A percentile compares a stretch with the other conserved stretches of the same genome.
Conservation (phyloP, 1,140 invertebrate species). For the Temnothorax curvispinosus region DNA sequence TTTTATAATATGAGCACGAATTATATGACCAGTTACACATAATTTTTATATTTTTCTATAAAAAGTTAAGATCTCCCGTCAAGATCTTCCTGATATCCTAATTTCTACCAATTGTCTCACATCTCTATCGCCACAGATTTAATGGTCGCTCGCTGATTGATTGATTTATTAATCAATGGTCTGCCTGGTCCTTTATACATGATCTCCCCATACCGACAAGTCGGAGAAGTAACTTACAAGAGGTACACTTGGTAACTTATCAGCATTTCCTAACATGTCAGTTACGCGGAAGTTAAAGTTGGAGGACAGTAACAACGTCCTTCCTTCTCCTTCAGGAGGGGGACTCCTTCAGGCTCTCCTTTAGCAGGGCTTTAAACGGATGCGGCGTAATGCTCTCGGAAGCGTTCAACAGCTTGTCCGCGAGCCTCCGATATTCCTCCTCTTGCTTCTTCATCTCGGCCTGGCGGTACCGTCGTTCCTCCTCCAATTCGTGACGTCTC, state of each 20-base stretch:
- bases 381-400: conserved; percentile 70
- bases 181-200: neutral
- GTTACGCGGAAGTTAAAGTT: conserved; percentile 27
- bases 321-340: conserved; percentile 59
- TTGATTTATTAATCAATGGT: neutral
- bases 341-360: conserved; percentile 48
- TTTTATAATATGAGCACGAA: neutral
- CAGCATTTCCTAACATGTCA: conserved; percentile 1
- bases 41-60: neutral
- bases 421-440: conserved; percentile 65
- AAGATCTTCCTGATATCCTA: neutral
- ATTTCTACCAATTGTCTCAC: neutral
- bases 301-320: conserved; percentile 65
- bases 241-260: conserved; percentile 14
- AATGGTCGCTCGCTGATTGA: neutral
- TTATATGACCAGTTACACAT: neutral
- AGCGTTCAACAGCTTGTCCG: conserved; percentile 68
- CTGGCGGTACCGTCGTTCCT: conserved; percentile 18
- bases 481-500: conserved; percentile 55
- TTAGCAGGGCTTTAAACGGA: conserved; percentile 72
- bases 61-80: neutral
- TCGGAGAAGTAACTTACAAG: conserved; percentile 7
- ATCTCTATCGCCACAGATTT: conserved; percentile 4
- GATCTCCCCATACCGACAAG: neutral
- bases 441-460: conserved; percentile 47